phyloP scores from a whole-genome alignment of 1,140 invertebrate genomes.

The Sycobia sp. region DNA sequence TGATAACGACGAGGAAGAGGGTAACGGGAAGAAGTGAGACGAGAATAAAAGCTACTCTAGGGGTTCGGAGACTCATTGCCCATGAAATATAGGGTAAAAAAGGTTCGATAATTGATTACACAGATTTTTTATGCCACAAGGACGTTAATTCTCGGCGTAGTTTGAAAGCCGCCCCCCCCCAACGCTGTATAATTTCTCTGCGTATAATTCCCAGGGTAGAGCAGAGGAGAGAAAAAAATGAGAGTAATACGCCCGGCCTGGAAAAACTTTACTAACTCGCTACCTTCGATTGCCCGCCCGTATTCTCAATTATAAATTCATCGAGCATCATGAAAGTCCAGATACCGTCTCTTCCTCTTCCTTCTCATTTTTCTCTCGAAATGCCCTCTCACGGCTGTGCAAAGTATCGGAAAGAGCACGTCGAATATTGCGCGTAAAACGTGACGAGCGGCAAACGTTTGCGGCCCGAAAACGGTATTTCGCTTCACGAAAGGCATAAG shows the following conservation, averaged over 20 bases:
- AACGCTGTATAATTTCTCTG: slow-evolving; percentile 51
- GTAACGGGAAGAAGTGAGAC: slow-evolving; percentile 10
- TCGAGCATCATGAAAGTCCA: slow-evolving; percentile 14
- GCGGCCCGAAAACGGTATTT: too few species aligned
- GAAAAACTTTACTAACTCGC: slow-evolving; percentile 35
- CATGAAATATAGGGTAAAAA: slow-evolving; percentile 60
- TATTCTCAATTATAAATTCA: slow-evolving; percentile 37
- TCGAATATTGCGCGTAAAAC: too few species aligned
- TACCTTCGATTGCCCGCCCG: slow-evolving; percentile 33
- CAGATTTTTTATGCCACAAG: slow-evolving; percentile 62
- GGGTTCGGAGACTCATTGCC: slow-evolving; percentile 54
- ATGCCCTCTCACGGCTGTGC: too few species aligned
- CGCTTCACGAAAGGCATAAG: not conserved
- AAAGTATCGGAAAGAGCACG: too few species aligned
- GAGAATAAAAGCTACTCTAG: slow-evolving; percentile 41
- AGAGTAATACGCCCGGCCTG: slow-evolving; percentile 13
- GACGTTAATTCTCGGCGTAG: slow-evolving; percentile 58
- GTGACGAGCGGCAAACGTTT: too few species aligned
- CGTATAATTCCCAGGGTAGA: slow-evolving; percentile 51
- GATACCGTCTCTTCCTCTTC: too few species aligned
- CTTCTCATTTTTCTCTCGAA: not conserved
- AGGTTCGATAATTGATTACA: slow-evolving; percentile 63
- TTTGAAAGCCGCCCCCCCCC: slow-evolving; percentile 48
- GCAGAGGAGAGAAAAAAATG: not conserved
- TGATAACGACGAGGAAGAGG: slow-evolving; percentile 36